These are phyloP conservation scores for Cervus canadensis DNA, from an alignment of 2,113 vertebrate species.

Conservation along the genomic window DNA sequence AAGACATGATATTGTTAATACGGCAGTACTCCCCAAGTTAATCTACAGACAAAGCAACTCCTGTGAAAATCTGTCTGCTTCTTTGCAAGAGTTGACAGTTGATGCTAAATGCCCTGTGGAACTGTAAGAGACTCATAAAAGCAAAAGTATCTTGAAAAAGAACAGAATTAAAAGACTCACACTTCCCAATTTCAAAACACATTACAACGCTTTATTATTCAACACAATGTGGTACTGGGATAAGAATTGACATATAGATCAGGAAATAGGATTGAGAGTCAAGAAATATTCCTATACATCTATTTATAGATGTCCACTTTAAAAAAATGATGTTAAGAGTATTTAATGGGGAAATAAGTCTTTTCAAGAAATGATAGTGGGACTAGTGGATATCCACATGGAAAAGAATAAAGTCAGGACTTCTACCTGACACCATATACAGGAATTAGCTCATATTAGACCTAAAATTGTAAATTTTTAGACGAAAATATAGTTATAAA, in stretches of 20 bases:
- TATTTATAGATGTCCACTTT: neutral
- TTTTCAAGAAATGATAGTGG: neutral
- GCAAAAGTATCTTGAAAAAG: neutral
- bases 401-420: neutral
- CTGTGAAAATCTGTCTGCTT: neutral
- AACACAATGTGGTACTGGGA: neutral
- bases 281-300: neutral
- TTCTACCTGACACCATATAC: neutral
- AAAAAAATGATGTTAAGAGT: neutral
- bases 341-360: neutral
- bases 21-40: neutral
- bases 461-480: neutral
- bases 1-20: neutral
- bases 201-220: neutral
- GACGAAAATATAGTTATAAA: neutral
- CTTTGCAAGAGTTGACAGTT: neutral
- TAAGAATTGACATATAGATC: neutral
- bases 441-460: neutral
- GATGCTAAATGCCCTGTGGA: neutral
- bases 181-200: neutral
- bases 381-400: neutral
- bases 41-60: neutral
- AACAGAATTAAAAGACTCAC: neutral
- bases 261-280: neutral
- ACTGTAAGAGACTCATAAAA: neutral